Evolutionary conservation across 1,140 invertebrate genomes (phyloP).

Genomic region (Marisa cornuarietis): DNA sequence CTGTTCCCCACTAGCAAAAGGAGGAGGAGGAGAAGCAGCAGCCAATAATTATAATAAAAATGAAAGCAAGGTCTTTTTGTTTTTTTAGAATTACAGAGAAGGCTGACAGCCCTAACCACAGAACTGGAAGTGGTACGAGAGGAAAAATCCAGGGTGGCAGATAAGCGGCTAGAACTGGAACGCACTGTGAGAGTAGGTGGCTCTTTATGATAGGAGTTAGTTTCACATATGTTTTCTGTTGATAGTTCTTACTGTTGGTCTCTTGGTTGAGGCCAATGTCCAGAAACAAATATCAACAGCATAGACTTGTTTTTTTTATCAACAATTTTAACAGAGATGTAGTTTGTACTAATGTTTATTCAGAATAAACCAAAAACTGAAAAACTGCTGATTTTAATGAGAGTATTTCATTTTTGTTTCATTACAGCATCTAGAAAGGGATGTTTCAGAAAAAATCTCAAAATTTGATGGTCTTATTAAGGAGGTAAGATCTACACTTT

Average conservation of each 20-base stretch:
- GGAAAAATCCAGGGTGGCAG: constrained; percentile 39
- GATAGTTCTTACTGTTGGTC: too few relatives aligned
- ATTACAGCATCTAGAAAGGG: constrained; percentile 39
- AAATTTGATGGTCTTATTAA: constrained; percentile 48
- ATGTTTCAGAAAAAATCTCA: constrained; percentile 41
- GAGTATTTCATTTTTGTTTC: background rate
- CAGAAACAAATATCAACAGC: too few relatives aligned
- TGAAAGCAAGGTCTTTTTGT: background rate
- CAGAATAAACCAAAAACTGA: too few relatives aligned
- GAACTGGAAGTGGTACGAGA: constrained; percentile 39
- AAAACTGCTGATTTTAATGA: background rate
- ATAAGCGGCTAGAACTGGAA: constrained; percentile 40
- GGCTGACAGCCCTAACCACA: constrained; percentile 32
- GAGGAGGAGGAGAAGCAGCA: too few relatives aligned
- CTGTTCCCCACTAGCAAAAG: too few relatives aligned
- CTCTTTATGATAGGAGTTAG: too few relatives aligned
- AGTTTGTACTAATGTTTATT: too few relatives aligned
- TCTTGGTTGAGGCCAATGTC: too few relatives aligned
- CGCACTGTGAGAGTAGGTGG: constrained; percentile 38
- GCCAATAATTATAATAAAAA: too few relatives aligned
- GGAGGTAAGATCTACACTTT: constrained; percentile 40
- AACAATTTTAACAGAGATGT: too few relatives aligned
- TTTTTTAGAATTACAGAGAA: constrained; percentile 37
- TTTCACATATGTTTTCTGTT: too few relatives aligned
- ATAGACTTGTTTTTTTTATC: too few relatives aligned